phyloP scores from a whole-genome alignment of 2,113 vertebrate genomes.

The Setophaga coronata region DNA sequence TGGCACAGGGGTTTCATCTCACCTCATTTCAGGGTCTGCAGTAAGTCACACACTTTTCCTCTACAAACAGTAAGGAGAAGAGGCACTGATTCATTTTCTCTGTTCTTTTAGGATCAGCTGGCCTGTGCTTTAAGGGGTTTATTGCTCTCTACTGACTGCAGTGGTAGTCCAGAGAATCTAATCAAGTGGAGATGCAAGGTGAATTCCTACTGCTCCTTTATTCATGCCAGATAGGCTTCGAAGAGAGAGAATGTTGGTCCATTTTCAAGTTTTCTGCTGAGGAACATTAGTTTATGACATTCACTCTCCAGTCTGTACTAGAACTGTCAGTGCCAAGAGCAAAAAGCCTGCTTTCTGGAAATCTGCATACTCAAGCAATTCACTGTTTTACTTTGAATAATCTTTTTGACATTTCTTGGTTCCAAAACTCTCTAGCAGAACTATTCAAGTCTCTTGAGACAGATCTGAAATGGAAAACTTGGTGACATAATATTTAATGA shows the following conservation, averaged over 20 bases:
- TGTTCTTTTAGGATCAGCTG: background rate
- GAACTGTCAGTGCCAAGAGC: slow-evolving; percentile 37
- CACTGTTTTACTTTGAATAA: slow-evolving; percentile 29
- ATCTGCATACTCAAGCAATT: slow-evolving; percentile 34
- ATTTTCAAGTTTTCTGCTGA: background rate
- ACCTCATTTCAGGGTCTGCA: background rate
- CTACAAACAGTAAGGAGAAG: background rate
- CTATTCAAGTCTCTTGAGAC: background rate
- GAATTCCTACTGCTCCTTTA: background rate
- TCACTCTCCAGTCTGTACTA: background rate
- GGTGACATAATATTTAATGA: background rate
- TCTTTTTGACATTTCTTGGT: slow-evolving; percentile 35
- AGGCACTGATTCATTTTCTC: background rate
- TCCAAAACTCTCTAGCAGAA: background rate
- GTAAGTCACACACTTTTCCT: background rate
- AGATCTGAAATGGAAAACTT: background rate
- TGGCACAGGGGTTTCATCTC: background rate
- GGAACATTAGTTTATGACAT: background rate
- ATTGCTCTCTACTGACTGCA: background rate
- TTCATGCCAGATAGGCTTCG: background rate
- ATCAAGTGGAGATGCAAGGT: background rate
- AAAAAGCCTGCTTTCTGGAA: slow-evolving; percentile 11
- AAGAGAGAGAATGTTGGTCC: background rate
- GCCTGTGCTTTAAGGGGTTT: background rate
- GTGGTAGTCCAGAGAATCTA: background rate